Evolutionary conservation across 2,888 invertebrate genomes (phyloP), one percentile per base, ranked within the genome.

Genomic region (Hydroisotoma schaefferi): DNA sequence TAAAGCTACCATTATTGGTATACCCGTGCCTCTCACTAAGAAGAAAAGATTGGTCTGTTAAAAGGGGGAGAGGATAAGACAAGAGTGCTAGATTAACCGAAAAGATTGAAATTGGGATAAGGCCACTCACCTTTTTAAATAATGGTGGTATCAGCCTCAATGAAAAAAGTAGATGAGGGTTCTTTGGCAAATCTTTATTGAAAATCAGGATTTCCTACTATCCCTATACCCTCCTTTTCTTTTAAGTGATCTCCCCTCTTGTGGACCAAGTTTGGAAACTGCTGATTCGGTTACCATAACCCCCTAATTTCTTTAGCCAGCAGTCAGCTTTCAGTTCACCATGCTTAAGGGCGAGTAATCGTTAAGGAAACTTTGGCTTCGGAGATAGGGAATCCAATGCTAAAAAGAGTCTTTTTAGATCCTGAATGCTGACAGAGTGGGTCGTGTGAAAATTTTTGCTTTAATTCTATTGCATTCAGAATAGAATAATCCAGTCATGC

Each of bases 251-350:
- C 55, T 62, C 55, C 52, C 48, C 38, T 47, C 55, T 40, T 49
- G 12, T 3, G 23, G n/a, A 28, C 44, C 27, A 43, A 61, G 54
- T 51, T 57, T 57, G 27, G 47, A 63, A 61, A 63, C 57, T 63
- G 63, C 63, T 63, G 63, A 63, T 59, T 59, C 63, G 56, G 59
- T 59, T 56, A 63, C 55, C 59, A 59, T 59, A 53, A 63, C 58
- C 51, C 53, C 59, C 56, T 43, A 44, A 54, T 57, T 61, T 54
- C 51, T n/a, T n/a, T n/a, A 47, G 5, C 6, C 47, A n/a, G n/a
- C n/a, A n/a, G n/a, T n/a, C n/a, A n/a, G n/a, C n/a, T n/a, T n/a
- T n/a, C n/a, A n/a, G n/a, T n/a, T n/a, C n/a, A n/a, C n/a, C n/a
- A n/a, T n/a, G n/a, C n/a, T n/a, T n/a, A n/a, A n/a, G n/a, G n/a